phyloP scores from a whole-genome alignment of 2,797 vertebrate species.

The Iguana delicatissima region DNA sequence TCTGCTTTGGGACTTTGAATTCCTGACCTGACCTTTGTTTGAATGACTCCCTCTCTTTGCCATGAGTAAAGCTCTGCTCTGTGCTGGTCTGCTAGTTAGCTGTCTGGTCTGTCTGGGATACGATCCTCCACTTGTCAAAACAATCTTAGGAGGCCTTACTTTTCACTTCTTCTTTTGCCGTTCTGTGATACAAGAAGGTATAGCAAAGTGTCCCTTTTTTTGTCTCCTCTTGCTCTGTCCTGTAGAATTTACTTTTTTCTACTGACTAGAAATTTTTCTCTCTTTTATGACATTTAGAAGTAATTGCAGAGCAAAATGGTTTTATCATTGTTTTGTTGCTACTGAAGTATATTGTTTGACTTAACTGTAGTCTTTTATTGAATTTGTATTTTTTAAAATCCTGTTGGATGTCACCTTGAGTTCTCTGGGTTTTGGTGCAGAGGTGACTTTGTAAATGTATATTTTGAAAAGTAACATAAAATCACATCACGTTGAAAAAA shows the following conservation, averaged over 20 bases:
- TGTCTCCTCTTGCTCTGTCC: not conserved
- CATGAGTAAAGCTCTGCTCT: no score
- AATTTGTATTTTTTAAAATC: not conserved
- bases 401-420: not conserved
- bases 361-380: not conserved
- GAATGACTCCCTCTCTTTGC: no score
- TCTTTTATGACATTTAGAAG: not conserved
- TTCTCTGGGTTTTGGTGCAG: not conserved
- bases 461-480: not conserved
- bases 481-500: not conserved
- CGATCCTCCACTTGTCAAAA: no score
- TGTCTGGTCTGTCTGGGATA: no score
- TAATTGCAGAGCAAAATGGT: not conserved
- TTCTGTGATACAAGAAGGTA: not conserved
- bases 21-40: no score
- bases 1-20: no score
- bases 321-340: slow-evolving; percentile 4
- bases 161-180: not conserved
- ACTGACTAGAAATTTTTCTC: not conserved
- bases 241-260: not conserved
- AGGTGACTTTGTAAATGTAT: not conserved
- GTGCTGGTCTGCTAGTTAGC: no score
- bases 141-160: not conserved
- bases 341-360: not conserved
- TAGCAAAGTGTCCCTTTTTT: not conserved